Base-by-base conservation (phyloP, 2,113 vertebrate species). In the Odocoileus virginianus region DNA sequence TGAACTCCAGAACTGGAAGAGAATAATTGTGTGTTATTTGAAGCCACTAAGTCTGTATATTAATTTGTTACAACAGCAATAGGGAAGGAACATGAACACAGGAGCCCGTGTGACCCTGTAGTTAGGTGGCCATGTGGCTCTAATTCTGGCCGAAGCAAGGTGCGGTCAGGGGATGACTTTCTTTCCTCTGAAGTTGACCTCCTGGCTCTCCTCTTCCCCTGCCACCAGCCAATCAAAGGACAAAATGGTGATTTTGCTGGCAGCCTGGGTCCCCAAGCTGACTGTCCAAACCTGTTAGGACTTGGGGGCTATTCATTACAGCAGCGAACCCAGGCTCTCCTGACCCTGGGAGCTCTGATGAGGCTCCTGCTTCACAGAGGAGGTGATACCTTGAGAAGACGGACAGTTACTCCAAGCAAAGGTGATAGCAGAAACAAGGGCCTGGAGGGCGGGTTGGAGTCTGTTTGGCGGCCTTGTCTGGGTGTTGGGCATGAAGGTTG, bases 301-400 rank as follows among this genome's bases (percentile, higher is more conserved):
- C 7, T 1, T 43, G 57, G 43, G 28, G 33, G 1, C 55, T 82
- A 19, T 19, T 88, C 17, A 1, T 55, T 33, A 79, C 5, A 54
- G 45, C 40, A 45, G 2, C 7, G 0, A 23, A 33, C 76, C 11
- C 25, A 16, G 36, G 12, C 6, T 58, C 17, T 91, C 25, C 57
- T 61, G 47, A 17, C 40, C 4, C 3, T 0, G 27, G 10, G 33
- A 13, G 30, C 1, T 19, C 58, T 6, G 9, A 28, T 5, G 30
- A 57, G 54, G 33, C 55, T 27, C 74, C 92, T 79, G n/a, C 21
- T 93, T 45, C 78, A 25, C 54, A 16, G 58, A 54, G 21, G 21
- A 58, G 27, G 27, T n/a, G 40, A 33, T 14, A 5, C 5, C 47
- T 91, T 45, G 28, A 89, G 71, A 55, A 93, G 43, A 21, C 43